These are phyloP conservation scores for Vidua chalybeata DNA, from an alignment of 2,113 vertebrate genomes.

Conservation along the genomic window DNA sequence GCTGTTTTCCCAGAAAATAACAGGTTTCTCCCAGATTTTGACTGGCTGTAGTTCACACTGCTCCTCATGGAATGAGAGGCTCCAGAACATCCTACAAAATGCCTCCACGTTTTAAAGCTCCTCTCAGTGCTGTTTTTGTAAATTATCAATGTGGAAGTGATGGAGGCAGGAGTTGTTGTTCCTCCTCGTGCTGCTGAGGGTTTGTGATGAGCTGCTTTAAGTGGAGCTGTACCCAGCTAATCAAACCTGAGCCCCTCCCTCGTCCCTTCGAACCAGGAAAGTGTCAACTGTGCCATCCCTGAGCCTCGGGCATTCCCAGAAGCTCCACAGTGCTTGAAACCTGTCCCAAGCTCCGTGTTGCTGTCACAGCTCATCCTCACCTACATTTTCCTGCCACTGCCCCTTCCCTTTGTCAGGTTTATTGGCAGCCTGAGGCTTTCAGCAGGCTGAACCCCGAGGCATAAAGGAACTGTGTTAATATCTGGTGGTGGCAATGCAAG, in stretches of 20 bases:
- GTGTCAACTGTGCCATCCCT: neutral
- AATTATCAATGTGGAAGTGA: neutral
- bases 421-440: neutral
- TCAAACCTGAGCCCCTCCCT: neutral
- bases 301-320: neutral
- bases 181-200: neutral
- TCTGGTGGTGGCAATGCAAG: neutral
- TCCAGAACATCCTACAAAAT: neutral
- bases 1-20: neutral
- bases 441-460: neutral
- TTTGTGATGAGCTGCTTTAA: neutral
- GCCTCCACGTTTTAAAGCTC: neutral
- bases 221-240: neutral
- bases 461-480: neutral
- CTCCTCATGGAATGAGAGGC: neutral
- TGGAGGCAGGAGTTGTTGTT: neutral
- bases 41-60: neutral
- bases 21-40: neutral
- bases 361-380: neutral
- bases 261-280: neutral
- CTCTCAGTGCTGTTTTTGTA: neutral
- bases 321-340: neutral
- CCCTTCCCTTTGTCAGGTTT: neutral
- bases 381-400: neutral
- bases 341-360: neutral